Base-by-base conservation (phyloP, 2,888 invertebrate genomes). In the Rhimphoctona megacephalus region DNA sequence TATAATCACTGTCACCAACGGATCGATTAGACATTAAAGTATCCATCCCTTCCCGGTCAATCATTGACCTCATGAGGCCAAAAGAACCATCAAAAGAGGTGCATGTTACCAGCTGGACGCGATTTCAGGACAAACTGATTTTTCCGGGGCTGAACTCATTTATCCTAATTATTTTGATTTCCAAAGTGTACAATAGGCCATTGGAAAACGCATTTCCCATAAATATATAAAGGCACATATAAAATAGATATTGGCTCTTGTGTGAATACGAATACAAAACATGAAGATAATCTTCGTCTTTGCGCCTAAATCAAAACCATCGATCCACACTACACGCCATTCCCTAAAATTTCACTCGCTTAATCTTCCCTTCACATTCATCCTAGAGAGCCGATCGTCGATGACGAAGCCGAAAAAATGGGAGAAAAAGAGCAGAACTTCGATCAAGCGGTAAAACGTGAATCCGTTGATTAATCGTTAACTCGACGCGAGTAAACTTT, bases 1-100 rank as follows among this genome's bases (percentile, higher is more conserved):
- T 92, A 25, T 82, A 93, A 93, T 93, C 92, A 91, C 90, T 91
- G 90, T 90, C 88, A 90, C 90, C 87, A 87, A 88, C 85, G 88
- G 91, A 92, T 92, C 91, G 92, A 92, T 92, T 91, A 89, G 90
- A 70, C 87, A 90, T 91, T 90, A 91, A 88, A 73, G 73, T 39
- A 25, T 30, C 43, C 77, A 54, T 78, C 70, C 73, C 70, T 54
- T 54, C 81, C 79, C 49, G 25, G 43, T 46, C 46, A 9, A 78
- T 81, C 57, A 49, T 81, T 77, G 74, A 74, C 79, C 67, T 77
- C 22, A 57, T 30, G 25, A 30, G 43, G 43, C 43, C 11, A 14
- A 43, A 2, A 43, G 57, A 25, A 30, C 30, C 30, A 61, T 30
- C 30, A 7, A 30, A 30, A 30, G 30, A 17, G 30, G 17, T 25